These are phyloP conservation scores for Tipula unca DNA, from an alignment of 2,888 invertebrate genomes.

Conservation along the genomic window DNA sequence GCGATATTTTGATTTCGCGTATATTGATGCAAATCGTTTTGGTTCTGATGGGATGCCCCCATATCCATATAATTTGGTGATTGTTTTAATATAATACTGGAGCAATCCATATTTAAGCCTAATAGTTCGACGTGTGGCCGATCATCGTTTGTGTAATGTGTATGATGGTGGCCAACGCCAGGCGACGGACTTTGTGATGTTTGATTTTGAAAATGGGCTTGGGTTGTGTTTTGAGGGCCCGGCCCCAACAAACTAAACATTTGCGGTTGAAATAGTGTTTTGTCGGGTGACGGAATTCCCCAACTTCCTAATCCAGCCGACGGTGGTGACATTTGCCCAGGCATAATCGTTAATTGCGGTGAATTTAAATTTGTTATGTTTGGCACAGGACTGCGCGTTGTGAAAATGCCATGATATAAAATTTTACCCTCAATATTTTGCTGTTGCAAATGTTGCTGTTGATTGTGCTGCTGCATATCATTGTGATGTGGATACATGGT, in stretches of 20 bases:
- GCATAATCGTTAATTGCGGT: constrained; percentile 38
- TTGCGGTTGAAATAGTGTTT: constrained; percentile 54
- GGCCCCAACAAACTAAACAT: constrained; percentile 57
- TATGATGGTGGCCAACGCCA: constrained; percentile 34
- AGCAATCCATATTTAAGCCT: constrained; percentile 53
- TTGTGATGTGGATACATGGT: constrained; percentile 40
- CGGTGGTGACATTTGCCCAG: constrained; percentile 47
- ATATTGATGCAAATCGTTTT: constrained; percentile 48
- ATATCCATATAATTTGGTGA: constrained; percentile 54
- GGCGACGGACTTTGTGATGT: constrained; percentile 42
- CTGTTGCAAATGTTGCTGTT: constrained; percentile 40
- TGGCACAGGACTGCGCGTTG: constrained; percentile 46
- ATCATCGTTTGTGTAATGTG: constrained; percentile 39
- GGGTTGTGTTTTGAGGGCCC: constrained; percentile 43
- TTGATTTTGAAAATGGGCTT: constrained; percentile 47
- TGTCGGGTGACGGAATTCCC: constrained; percentile 62
- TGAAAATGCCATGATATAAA: constrained; percentile 63
- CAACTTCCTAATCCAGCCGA: constrained; percentile 56
- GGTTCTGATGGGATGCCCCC: constrained; percentile 38
- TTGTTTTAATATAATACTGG: constrained; percentile 49
- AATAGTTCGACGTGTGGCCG: constrained; percentile 48
- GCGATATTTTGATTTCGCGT: constrained; percentile 45
- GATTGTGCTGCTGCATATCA: constrained; percentile 35
- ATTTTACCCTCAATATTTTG: constrained; percentile 47
- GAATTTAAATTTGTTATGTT: constrained; percentile 34